phyloP scores from a whole-genome alignment of 1,140 invertebrate genomes.

The Ceratina calcarata region DNA sequence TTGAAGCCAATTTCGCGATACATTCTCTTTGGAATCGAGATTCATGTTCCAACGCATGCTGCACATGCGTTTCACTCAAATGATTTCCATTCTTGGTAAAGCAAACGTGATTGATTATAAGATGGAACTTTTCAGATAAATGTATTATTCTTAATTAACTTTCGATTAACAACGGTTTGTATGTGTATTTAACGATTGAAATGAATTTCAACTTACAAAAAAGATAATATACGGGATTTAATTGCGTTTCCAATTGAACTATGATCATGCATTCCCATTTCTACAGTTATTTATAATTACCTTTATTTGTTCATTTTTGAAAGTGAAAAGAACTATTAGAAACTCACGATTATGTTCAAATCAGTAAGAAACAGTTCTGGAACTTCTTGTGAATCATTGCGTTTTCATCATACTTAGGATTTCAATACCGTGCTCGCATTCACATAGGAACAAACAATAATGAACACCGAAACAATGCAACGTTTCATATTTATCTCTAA shows the following conservation, averaged over 20 bases:
- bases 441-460: not conserved
- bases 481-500: not conserved
- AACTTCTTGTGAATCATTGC: not conserved
- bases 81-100: not conserved
- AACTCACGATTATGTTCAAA: too few species aligned
- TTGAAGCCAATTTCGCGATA: not conserved
- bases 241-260: too few species aligned
- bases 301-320: too few species aligned
- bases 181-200: not conserved
- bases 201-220: not conserved
- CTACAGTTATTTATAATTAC: too few species aligned
- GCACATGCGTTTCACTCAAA: not conserved
- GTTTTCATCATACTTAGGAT: not conserved
- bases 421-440: conserved; percentile 5
- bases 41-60: not conserved
- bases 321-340: too few species aligned
- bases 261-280: too few species aligned
- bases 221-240: not conserved
- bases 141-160: conserved; percentile 6
- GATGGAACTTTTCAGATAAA: not conserved
- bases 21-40: not conserved
- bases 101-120: not conserved
- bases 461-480: not conserved
- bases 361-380: not conserved
- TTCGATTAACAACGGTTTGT: too few species aligned